Percentiles rank a stretch among this genome's conserved stretches.
Conservation (phyloP, 2,888 invertebrate genomes). For the Macroteleia sp. region DNA sequence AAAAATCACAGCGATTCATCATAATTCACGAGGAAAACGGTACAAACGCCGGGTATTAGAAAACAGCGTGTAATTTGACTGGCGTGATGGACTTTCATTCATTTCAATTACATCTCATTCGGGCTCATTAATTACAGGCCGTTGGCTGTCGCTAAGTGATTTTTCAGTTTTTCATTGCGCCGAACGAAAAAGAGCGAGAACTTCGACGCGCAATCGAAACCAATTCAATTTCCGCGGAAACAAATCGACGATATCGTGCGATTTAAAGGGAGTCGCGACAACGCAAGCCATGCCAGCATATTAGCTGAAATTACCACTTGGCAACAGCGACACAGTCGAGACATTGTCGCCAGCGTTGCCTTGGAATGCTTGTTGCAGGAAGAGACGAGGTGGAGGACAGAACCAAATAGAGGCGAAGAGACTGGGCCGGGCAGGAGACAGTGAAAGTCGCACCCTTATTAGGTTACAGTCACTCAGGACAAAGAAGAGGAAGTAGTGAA, state of each 20-base stretch:
- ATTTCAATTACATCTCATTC: constrained; percentile 23
- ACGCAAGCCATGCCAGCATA: constrained; percentile 69
- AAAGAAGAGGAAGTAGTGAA: constrained; percentile 56
- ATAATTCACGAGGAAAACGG: constrained; percentile 11
- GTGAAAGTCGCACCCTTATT: constrained; percentile 73
- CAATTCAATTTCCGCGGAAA: constrained; percentile 52
- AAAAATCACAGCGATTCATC: constrained; percentile 18
- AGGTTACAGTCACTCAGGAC: constrained; percentile 76
- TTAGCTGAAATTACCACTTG: constrained; percentile 79
- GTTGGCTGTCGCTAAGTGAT: constrained; percentile 8
- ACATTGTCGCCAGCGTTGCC: constrained; percentile 52
- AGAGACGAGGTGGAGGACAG: constrained; percentile 21
- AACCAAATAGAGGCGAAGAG: not conserved
- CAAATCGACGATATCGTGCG: constrained; percentile 31
- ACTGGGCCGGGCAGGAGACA: constrained; percentile 20
- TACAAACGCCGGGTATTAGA: constrained; percentile 2
- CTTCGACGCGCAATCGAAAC: constrained; percentile 10
- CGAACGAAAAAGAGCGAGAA: not conserved
- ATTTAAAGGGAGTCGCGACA: constrained; percentile 60
- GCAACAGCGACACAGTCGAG: constrained; percentile 69
- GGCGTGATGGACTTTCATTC: constrained; percentile 23
- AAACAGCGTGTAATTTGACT: constrained; percentile 26
- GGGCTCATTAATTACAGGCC: constrained; percentile 8
- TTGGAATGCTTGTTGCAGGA: constrained; percentile 63
- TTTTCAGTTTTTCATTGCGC: constrained; percentile 11